Conservation (phyloP, 2,113 vertebrate species). For the Urocitellus parryii region DNA sequence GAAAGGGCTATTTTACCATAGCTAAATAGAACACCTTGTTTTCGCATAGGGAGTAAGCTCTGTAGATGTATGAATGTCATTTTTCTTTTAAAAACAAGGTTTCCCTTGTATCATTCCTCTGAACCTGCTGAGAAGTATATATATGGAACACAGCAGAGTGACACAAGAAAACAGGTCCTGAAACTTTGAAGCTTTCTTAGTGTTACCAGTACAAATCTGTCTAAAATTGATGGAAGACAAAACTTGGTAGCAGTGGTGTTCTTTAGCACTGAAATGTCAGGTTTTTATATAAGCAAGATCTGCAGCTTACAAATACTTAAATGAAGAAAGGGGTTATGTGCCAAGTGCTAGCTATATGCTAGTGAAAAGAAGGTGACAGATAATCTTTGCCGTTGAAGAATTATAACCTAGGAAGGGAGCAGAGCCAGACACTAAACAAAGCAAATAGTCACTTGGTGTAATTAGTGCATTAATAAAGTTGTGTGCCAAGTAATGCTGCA, state of each 20-base stretch:
- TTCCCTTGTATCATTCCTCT: constrained; percentile 46
- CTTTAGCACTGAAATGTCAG: not conserved
- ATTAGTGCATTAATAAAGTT: constrained; percentile 11
- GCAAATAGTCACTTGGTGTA: not conserved
- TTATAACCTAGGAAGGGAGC: constrained; percentile 9
- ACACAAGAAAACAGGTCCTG: constrained; percentile 21
- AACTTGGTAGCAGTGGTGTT: not conserved
- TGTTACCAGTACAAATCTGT: not conserved
- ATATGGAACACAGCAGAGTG: not conserved
- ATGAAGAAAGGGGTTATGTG: not conserved
- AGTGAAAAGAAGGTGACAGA: constrained; percentile 21
- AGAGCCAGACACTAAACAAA: constrained; percentile 37
- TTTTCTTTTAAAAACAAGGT: not conserved
- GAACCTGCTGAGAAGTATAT: constrained; percentile 45
- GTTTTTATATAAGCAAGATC: not conserved
- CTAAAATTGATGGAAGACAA: not conserved
- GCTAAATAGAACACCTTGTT: constrained; percentile 17
- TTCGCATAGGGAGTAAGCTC: not conserved
- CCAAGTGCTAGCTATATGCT: not conserved
- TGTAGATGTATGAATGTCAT: not conserved
- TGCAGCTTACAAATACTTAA: not conserved
- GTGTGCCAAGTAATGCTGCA: not conserved
- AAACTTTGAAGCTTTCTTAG: constrained; percentile 5
- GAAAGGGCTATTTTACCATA: constrained; percentile 28
- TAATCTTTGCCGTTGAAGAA: constrained; percentile 29